Percentiles rank a stretch among this genome's conserved stretches.
phyloP scores from a whole-genome alignment of 2,113 vertebrate genomes.

The Vulpes ferrilata region DNA sequence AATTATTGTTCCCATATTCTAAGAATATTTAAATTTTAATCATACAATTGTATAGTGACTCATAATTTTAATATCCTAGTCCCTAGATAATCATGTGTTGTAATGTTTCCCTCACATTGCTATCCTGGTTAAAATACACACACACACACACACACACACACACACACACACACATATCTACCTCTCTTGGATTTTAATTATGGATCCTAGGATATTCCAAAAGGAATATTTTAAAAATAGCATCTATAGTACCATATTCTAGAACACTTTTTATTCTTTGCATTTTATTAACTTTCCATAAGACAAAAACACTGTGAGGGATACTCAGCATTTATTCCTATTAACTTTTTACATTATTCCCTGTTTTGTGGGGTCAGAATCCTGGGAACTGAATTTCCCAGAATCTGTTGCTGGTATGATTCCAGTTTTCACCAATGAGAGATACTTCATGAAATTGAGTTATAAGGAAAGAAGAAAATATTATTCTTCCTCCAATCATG shows the following conservation, averaged over 20 bases:
- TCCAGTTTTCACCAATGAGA: background rate
- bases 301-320: background rate
- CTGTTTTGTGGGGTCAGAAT: background rate
- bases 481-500: background rate
- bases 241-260: background rate
- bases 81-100: background rate
- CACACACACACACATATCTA: background rate
- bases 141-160: background rate
- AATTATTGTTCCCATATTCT: background rate
- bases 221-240: background rate
- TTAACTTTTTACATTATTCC: background rate
- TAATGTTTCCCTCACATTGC: background rate
- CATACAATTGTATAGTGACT: background rate
- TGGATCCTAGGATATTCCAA: background rate
- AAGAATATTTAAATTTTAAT: constrained; percentile 61
- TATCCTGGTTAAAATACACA: background rate
- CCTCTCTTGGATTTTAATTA: background rate
- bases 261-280: constrained; percentile 36
- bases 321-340: background rate
- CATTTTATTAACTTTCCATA: background rate
- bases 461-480: background rate
- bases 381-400: background rate
- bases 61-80: constrained; percentile 39
- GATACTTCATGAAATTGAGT: background rate
- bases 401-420: background rate